Evolutionary conservation across 1,140 invertebrate species (phyloP).

Genomic region (Drosophila jambulina): DNA sequence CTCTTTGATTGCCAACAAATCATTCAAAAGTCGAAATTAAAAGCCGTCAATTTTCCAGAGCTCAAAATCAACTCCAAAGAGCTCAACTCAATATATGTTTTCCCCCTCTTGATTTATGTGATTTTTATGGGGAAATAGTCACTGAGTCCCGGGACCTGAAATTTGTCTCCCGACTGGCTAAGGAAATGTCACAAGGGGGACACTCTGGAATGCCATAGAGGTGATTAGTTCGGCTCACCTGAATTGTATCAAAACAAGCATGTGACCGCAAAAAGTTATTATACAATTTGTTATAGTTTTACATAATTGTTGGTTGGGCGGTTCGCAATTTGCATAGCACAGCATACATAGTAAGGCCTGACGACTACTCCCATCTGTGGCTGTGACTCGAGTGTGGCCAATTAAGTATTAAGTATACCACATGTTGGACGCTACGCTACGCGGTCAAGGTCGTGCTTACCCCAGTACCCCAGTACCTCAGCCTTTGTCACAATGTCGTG

Average conservation of each 20-base stretch:
- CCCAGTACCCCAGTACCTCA: conserved; percentile 13
- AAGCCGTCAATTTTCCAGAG: conserved; percentile 41
- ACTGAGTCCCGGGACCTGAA: conserved; percentile 7
- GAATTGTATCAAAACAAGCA: conserved; percentile 29
- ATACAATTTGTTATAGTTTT: conserved; percentile 64
- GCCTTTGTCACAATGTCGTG: conserved; percentile 70
- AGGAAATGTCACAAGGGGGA: conserved; percentile 29
- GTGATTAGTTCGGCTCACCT: conserved; percentile 8
- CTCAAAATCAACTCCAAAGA: conserved; percentile 10
- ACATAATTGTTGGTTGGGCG: conserved; percentile 64
- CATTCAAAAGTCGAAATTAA: conserved; percentile 70
- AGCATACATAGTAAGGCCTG: conserved; percentile 2
- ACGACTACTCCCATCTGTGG: conserved; percentile 40
- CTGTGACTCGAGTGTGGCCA: conserved; percentile 52
- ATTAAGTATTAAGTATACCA: conserved; percentile 74
- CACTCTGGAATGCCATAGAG: background rate
- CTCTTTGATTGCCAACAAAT: conserved; percentile 64
- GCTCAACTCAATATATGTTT: conserved; percentile 8
- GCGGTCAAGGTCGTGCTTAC: conserved; percentile 70
- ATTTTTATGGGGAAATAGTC: conserved; percentile 22
- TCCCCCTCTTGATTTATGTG: conserved; percentile 56
- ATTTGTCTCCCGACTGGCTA: conserved; percentile 15
- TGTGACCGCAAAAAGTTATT: conserved; percentile 49
- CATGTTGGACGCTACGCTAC: conserved; percentile 64
- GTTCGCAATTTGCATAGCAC: conserved; percentile 42